Conservation (phyloP, 2,888 invertebrate genomes). For the Lottia scabra region DNA sequence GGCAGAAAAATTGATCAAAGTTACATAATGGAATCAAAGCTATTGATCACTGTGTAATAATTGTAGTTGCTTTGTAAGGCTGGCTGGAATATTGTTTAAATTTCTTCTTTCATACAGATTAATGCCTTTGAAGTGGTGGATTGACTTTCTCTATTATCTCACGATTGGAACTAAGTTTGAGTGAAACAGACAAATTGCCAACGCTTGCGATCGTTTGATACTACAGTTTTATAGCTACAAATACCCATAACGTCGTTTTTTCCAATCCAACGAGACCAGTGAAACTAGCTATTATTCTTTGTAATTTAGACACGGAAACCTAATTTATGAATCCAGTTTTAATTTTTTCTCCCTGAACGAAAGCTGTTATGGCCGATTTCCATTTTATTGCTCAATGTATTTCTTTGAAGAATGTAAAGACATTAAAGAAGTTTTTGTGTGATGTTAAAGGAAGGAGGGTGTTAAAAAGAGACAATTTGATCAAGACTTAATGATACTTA, state of each 20-base stretch:
- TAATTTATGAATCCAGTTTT: neutral
- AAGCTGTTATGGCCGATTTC: constrained; percentile 1
- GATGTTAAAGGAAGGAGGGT: neutral
- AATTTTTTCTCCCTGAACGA: neutral
- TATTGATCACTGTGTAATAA: constrained; percentile 1
- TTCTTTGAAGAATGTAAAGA: neutral
- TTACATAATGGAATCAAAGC: constrained; percentile 6
- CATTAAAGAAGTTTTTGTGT: neutral
- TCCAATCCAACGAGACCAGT: neutral
- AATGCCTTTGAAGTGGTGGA: constrained; percentile 2
- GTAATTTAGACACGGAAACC: constrained; percentile 5
- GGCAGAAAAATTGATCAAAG: constrained; percentile 6
- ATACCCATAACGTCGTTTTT: constrained; percentile 7
- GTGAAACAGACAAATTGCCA: constrained; percentile 2
- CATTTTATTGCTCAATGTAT: constrained; percentile 1
- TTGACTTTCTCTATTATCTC: constrained; percentile 1
- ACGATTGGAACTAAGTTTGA: neutral
- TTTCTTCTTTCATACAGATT: constrained; percentile 4
- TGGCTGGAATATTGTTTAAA: neutral
- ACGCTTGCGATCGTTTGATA: constrained; percentile 3
- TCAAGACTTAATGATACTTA: too few relatives aligned
- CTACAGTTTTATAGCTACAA: constrained; percentile 4
- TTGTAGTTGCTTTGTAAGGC: neutral
- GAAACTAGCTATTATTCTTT: neutral
- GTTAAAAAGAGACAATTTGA: neutral